Conservation (phyloP, 2,797 vertebrate genomes). For the Brotogeris chrysoptera region DNA sequence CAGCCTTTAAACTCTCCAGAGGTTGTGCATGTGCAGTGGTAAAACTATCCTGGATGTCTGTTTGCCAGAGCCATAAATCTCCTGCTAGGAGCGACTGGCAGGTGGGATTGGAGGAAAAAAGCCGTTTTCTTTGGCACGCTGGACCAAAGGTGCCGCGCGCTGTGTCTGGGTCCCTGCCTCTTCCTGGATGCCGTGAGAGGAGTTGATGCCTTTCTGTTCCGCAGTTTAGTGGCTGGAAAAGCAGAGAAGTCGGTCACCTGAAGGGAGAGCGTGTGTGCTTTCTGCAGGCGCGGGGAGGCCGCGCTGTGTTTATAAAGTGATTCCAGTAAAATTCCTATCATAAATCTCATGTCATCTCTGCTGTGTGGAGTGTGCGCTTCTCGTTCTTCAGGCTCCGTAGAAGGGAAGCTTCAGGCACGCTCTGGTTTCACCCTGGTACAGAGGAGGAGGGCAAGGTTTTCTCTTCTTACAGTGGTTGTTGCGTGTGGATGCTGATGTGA, state of each 20-base stretch:
- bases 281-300: not conserved
- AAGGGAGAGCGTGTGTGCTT: accelerated
- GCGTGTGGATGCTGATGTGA: not conserved
- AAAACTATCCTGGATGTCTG: not conserved
- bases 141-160: not conserved
- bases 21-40: not conserved
- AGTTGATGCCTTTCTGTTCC: not conserved
- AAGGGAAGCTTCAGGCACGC: not conserved
- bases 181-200: not conserved
- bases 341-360: not conserved
- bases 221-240: not conserved
- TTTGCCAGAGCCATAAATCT: slow-evolving; percentile 18
- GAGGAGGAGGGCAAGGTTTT: not conserved
- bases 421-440: not conserved
- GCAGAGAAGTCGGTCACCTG: not conserved
- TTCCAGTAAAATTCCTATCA: not conserved
- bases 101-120: not conserved
- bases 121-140: not conserved
- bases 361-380: not conserved
- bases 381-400: not conserved
- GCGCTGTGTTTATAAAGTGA: accelerated
- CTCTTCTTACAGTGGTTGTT: accelerated
- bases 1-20: not conserved
- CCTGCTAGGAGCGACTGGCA: not conserved
- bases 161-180: not conserved